A percentile compares a stretch with the other conserved stretches of the same genome.
Conservation (phyloP, 2,888 invertebrate genomes). For the Euclidia mi region DNA sequence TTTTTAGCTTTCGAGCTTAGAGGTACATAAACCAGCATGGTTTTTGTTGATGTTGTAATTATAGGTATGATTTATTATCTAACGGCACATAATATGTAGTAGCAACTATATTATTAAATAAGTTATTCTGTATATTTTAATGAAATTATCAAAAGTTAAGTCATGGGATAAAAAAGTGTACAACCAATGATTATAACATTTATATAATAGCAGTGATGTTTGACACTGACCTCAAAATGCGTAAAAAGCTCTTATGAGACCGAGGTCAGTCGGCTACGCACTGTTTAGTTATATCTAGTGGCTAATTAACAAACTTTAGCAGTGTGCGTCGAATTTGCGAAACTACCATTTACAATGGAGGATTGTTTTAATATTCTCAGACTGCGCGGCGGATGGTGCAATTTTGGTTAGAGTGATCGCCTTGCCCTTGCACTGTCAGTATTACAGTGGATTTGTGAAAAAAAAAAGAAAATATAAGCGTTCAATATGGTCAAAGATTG, state of each 20-base stretch:
- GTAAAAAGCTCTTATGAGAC: constrained; percentile 53
- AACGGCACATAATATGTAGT: too few relatives aligned
- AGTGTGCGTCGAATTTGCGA: constrained; percentile 33
- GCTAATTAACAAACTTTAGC: constrained; percentile 38
- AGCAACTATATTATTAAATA: too few relatives aligned
- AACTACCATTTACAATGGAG: constrained; percentile 35
- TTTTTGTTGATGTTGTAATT: too few relatives aligned
- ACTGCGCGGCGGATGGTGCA: too few relatives aligned
- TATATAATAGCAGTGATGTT: constrained; percentile 36
- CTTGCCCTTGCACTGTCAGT: too few relatives aligned
- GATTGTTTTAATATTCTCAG: constrained; percentile 36
- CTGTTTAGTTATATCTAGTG: constrained; percentile 31
- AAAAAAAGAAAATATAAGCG: too few relatives aligned
- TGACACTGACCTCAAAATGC: constrained; percentile 69
- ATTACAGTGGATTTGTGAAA: too few relatives aligned
- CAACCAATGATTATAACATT: constrained; percentile 17
- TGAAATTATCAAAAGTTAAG: constrained; percentile 7
- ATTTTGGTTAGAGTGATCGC: too few relatives aligned
- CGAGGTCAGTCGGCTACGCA: constrained; percentile 54
- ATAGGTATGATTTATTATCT: too few relatives aligned
- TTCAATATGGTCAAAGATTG: too few relatives aligned
- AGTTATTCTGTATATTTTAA: neutral
- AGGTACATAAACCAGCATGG: too few relatives aligned
- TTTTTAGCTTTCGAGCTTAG: too few relatives aligned
- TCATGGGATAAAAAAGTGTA: constrained; percentile 9